A percentile compares a stretch with the other conserved stretches of the same genome.
Conservation (phyloP, 2,797 vertebrate species). For the Xenops minutus region DNA sequence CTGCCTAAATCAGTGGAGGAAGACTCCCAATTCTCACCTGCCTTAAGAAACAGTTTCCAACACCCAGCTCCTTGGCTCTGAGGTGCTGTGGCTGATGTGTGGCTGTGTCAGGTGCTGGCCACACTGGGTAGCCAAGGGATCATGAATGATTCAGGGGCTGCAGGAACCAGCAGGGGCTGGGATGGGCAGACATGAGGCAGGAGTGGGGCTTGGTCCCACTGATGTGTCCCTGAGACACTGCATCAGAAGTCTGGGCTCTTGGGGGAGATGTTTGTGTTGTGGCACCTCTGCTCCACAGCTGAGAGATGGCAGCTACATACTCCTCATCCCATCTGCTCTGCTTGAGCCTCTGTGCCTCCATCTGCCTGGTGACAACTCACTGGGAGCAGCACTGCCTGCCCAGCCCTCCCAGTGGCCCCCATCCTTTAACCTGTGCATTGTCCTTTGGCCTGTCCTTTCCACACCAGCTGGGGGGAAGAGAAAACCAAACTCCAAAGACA, state of each 20-base stretch:
- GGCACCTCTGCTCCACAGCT: not conserved
- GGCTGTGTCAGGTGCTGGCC: not conserved
- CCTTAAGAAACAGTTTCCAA: not conserved
- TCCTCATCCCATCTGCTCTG: not conserved
- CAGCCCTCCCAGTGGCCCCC: not conserved
- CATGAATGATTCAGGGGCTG: accelerated
- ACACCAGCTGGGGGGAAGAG: accelerated
- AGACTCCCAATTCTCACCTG: not conserved
- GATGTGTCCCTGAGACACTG: accelerated
- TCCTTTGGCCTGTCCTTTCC: not conserved
- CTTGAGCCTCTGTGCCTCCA: accelerated
- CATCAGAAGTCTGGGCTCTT: not conserved
- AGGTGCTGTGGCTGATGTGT: not conserved
- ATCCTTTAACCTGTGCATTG: not conserved
- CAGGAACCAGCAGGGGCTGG: not conserved
- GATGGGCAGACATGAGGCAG: not conserved
- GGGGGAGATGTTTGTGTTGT: not conserved
- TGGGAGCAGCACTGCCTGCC: not conserved
- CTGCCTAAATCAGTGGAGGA: not conserved
- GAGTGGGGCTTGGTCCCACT: accelerated
- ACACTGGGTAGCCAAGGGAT: not conserved
- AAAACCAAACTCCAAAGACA: not conserved
- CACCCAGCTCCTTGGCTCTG: not conserved
- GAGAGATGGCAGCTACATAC: not conserved
- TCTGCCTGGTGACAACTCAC: not conserved